phyloP scores from a whole-genome alignment of 1,140 invertebrate genomes.

The Diorhabda carinulata region DNA sequence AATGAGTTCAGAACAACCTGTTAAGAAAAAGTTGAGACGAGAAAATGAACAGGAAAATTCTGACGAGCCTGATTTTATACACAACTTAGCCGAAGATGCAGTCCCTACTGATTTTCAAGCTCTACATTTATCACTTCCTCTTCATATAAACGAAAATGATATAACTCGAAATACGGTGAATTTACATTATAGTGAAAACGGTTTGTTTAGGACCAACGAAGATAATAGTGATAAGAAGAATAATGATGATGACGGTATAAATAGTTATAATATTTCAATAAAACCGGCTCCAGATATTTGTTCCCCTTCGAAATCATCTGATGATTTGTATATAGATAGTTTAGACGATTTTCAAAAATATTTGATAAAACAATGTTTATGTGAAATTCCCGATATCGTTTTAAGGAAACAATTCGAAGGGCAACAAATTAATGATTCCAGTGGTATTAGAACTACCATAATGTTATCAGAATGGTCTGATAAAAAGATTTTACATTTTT shows the following conservation, averaged over 20 bases:
- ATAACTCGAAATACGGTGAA: constrained; percentile 35
- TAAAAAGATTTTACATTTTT: constrained; percentile 67
- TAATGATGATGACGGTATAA: constrained; percentile 3
- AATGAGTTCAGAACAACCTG: constrained; percentile 66
- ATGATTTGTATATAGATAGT: constrained; percentile 5
- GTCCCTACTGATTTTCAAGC: constrained; percentile 35
- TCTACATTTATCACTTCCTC: constrained; percentile 41
- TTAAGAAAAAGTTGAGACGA: constrained; percentile 69
- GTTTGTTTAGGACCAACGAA: constrained; percentile 36
- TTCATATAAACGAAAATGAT: constrained; percentile 42
- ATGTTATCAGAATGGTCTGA: constrained; percentile 66
- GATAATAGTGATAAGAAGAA: constrained; percentile 24
- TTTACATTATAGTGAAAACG: constrained; percentile 30
- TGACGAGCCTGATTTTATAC: constrained; percentile 52
- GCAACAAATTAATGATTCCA: constrained; percentile 53
- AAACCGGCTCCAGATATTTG: constrained; percentile 37
- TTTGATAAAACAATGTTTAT: constrained; percentile 70
- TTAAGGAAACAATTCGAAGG: constrained; percentile 66
- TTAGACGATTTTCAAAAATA: constrained; percentile 56
- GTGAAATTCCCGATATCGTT: constrained; percentile 66
- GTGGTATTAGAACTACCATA: constrained; percentile 50
- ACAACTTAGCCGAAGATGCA: constrained; percentile 35
- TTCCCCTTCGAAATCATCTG: neutral
- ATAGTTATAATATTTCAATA: constrained; percentile 34
- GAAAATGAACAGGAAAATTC: constrained; percentile 53